Evolutionary conservation across 2,888 invertebrate species (phyloP).

Genomic region (Theodoxus fluviatilis): DNA sequence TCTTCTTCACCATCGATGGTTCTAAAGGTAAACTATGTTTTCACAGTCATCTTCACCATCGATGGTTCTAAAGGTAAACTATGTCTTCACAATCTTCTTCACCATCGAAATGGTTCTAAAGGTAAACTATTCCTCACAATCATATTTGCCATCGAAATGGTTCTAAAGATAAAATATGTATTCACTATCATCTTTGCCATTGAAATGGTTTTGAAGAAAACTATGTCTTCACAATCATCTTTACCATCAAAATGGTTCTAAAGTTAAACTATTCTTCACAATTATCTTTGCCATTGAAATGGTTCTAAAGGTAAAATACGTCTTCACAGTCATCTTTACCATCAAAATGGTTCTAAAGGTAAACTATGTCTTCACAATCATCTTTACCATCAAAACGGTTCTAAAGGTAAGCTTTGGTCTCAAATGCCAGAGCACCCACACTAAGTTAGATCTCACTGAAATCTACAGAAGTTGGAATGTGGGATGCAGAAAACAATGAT

Average conservation of each 20-base stretch:
- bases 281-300: conserved; percentile 72
- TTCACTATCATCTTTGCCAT: background rate
- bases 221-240: background rate
- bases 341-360: conserved; percentile 98
- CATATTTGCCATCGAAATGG: no score
- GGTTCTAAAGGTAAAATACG: no score
- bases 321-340: conserved; percentile 96
- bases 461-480: no score
- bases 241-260: no score
- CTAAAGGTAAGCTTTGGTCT: conserved; percentile 97
- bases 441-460: no score
- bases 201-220: background rate
- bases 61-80: background rate
- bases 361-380: conserved; percentile 96
- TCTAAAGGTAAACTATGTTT: conserved; percentile 35
- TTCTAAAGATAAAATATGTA: background rate
- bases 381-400: conserved; percentile 97
- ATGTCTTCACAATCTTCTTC: background rate
- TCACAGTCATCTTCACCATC: background rate
- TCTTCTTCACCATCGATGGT: background rate
- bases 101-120: no score
- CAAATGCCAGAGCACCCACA: no score
- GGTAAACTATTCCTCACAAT: no score
- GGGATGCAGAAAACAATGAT: no score
- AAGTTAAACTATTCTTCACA: conserved; percentile 99